Evolutionary conservation across 2,888 invertebrate genomes (phyloP).

Genomic region (Nephrotoma appendiculata): DNA sequence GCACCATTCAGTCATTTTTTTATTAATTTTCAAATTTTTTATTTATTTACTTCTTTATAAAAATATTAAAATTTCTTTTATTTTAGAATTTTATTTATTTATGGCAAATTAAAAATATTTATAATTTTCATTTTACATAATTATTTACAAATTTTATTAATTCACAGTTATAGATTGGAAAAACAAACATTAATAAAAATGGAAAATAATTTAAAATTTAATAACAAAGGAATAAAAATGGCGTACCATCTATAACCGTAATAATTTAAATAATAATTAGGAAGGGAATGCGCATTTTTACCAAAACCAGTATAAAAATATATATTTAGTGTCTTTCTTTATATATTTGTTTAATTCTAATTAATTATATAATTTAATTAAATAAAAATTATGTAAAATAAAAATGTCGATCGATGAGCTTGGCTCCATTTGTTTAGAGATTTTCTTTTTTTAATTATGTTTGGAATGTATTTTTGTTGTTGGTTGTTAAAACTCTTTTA

Average conservation of each 20-base stretch:
- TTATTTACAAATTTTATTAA: neutral
- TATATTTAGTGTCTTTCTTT: neutral
- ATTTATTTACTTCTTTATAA: neutral
- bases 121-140: neutral
- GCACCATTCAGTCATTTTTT: neutral
- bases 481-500: neutral
- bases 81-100: neutral
- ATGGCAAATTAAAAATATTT: neutral
- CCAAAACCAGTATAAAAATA: neutral
- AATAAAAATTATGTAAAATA: slow-evolving; percentile 2
- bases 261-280: neutral
- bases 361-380: neutral
- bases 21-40: neutral
- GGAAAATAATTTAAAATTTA: neutral
- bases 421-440: slow-evolving; percentile 1
- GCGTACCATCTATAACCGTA: neutral
- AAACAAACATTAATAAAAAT: neutral
- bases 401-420: neutral
- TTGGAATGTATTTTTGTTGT: neutral
- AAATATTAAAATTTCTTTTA: neutral
- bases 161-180: neutral
- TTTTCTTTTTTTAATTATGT: neutral
- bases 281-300: neutral
- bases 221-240: neutral
- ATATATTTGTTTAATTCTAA: neutral